A percentile compares a stretch with the other conserved stretches of the same genome.
Conservation (phyloP, 2,113 vertebrate species). For the Mormyrus lacerda region DNA sequence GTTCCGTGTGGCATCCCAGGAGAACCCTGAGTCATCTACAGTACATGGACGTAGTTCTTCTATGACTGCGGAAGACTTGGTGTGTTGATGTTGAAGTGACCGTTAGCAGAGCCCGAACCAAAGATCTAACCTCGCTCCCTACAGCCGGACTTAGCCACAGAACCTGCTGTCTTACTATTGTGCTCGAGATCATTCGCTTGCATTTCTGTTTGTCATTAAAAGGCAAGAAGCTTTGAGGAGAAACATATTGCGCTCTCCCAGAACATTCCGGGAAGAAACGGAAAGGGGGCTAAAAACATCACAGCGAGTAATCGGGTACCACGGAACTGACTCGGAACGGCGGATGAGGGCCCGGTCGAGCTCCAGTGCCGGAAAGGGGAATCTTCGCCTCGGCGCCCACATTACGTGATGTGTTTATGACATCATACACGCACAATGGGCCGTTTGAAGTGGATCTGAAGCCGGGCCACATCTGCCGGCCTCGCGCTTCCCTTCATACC, state of each 20-base stretch:
- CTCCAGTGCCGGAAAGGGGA: background rate
- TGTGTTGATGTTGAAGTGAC: background rate
- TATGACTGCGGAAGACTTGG: background rate
- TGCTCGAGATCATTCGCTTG: background rate
- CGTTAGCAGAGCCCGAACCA: background rate
- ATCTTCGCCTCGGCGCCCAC: background rate
- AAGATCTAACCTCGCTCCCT: background rate
- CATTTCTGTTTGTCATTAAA: background rate
- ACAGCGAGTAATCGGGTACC: background rate
- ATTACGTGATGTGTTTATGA: slow-evolving; percentile 2
- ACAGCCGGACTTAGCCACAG: background rate
- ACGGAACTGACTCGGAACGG: background rate
- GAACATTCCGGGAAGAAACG: background rate
- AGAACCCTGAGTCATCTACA: background rate
- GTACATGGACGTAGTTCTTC: background rate
- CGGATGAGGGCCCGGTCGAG: background rate
- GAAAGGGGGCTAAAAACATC: background rate
- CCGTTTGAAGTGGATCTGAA: background rate
- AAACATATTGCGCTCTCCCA: background rate
- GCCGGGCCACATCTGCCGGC: background rate
- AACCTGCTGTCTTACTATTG: background rate
- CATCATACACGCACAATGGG: slow-evolving; percentile 7
- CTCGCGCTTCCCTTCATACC: background rate
- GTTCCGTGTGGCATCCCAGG: background rate
- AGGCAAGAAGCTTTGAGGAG: background rate